A percentile compares a stretch with the other conserved stretches of the same genome.
Conservation (phyloP, 1,140 invertebrate genomes). For the Goniozus legneri region DNA sequence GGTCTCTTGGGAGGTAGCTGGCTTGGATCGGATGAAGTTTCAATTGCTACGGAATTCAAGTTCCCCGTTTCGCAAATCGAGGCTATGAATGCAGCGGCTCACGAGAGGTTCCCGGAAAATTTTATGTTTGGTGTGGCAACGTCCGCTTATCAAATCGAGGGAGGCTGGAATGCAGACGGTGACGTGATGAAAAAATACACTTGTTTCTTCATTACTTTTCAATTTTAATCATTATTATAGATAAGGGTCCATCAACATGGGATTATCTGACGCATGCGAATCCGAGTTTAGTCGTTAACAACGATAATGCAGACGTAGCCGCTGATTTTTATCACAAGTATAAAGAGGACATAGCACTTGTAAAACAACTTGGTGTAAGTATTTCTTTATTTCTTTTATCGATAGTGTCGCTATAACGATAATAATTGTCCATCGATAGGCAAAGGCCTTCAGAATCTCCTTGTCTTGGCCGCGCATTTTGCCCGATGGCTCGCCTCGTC, state of each 20-base stretch:
- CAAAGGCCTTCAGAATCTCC: conserved; percentile 56
- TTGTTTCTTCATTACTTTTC: background rate
- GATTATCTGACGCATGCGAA: background rate
- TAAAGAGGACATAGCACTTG: conserved; percentile 61
- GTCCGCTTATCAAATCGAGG: conserved; percentile 48
- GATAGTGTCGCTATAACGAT: background rate
- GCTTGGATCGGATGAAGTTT: background rate
- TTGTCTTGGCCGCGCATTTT: conserved; percentile 57
- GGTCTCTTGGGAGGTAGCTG: too few relatives aligned
- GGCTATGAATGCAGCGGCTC: background rate
- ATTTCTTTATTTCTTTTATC: background rate
- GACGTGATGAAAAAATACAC: background rate
- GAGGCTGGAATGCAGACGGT: background rate
- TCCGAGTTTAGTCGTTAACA: background rate
- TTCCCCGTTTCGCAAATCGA: background rate
- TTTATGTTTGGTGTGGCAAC: conserved; percentile 60
- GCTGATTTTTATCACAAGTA: conserved; percentile 68
- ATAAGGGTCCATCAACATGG: background rate
- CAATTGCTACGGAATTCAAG: background rate
- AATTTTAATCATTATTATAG: background rate
- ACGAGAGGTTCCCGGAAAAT: conserved; percentile 47
- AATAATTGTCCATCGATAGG: background rate
- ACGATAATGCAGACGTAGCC: background rate
- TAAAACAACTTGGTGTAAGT: conserved; percentile 56
- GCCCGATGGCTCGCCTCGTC: conserved; percentile 51